Conservation (phyloP, 2,797 vertebrate genomes). For the Dipus sagitta region DNA sequence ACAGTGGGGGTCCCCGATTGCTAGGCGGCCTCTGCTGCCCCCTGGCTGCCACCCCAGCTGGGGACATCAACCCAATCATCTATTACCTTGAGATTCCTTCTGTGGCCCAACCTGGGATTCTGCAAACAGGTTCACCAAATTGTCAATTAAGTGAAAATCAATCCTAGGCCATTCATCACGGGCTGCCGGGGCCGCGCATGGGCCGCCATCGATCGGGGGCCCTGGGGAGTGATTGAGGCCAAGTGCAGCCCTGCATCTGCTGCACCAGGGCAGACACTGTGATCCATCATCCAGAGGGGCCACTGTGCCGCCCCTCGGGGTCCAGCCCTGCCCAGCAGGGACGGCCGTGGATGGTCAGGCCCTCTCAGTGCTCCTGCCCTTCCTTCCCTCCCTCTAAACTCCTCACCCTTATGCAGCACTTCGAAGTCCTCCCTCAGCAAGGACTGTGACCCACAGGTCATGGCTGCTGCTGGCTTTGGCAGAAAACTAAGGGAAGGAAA, state of each 20-base stretch:
- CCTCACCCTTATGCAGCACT: neutral
- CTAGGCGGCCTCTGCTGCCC: slow-evolving; percentile 84
- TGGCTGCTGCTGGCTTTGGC: neutral
- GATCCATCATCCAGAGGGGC: slow-evolving; percentile 86
- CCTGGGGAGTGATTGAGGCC: slow-evolving; percentile 87
- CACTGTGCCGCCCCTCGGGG: slow-evolving; percentile 23
- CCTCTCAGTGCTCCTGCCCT: neutral
- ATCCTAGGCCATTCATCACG: slow-evolving; percentile 95
- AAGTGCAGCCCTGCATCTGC: slow-evolving; percentile 85
- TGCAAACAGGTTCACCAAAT: slow-evolving; percentile 94
- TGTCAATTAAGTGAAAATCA: slow-evolving; percentile 99
- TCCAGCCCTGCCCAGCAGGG: neutral
- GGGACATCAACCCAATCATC: slow-evolving; percentile 89
- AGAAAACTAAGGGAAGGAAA: neutral
- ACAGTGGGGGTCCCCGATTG: neutral
- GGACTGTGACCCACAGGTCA: too few relatives aligned
- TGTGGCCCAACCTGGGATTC: slow-evolving; percentile 83
- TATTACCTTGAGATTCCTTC: slow-evolving; percentile 88
- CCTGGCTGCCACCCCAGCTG: slow-evolving; percentile 88
- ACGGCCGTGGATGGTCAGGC: neutral
- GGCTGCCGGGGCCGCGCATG: slow-evolving; percentile 85
- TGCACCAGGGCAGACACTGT: slow-evolving; percentile 76
- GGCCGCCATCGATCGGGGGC: slow-evolving; percentile 86
- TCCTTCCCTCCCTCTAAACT: neutral
- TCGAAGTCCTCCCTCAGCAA: neutral